Evolutionary conservation across 2,888 invertebrate species (phyloP).

Genomic region (Trachelus iudaicus): DNA sequence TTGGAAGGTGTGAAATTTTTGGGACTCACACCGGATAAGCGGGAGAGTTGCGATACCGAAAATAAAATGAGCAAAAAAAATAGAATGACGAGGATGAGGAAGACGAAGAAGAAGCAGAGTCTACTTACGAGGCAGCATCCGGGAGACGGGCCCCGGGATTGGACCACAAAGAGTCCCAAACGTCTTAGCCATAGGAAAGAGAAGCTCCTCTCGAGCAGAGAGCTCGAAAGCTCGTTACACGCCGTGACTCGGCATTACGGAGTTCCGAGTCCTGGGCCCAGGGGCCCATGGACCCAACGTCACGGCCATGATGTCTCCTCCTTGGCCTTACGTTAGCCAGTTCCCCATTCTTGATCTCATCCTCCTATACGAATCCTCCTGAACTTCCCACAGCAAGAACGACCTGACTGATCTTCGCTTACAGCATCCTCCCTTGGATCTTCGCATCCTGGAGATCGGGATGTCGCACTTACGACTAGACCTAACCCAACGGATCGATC

Average conservation of each 20-base stretch:
- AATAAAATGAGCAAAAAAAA: conserved; percentile 20
- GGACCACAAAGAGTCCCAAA: too few species aligned
- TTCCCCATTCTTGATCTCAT: conserved; percentile 25
- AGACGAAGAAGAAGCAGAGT: conserved; percentile 8
- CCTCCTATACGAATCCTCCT: conserved; percentile 6
- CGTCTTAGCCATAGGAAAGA: conserved; percentile 8
- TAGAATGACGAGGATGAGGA: conserved; percentile 14
- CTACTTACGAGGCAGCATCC: conserved; percentile 15
- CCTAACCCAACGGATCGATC: not conserved
- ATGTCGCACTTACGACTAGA: not conserved
- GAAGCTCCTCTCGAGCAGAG: conserved; percentile 18
- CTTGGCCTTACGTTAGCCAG: conserved; percentile 23
- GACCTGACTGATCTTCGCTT: too few species aligned
- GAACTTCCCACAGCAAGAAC: too few species aligned
- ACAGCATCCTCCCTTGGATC: not conserved
- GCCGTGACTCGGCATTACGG: conserved; percentile 18
- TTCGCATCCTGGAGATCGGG: not conserved
- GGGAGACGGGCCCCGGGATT: conserved; percentile 4
- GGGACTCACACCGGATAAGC: too few species aligned
- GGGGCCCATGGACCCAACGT: conserved; percentile 7
- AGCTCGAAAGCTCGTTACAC: conserved; percentile 18
- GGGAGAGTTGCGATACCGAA: conserved; percentile 24
- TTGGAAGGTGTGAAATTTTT: too few species aligned
- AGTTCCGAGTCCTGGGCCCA: conserved; percentile 29
- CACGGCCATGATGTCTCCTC: conserved; percentile 8